A percentile compares a stretch with the other conserved stretches of the same genome.
phyloP scores from a whole-genome alignment of 2,888 invertebrate genomes.

The Rutpela maculata region DNA sequence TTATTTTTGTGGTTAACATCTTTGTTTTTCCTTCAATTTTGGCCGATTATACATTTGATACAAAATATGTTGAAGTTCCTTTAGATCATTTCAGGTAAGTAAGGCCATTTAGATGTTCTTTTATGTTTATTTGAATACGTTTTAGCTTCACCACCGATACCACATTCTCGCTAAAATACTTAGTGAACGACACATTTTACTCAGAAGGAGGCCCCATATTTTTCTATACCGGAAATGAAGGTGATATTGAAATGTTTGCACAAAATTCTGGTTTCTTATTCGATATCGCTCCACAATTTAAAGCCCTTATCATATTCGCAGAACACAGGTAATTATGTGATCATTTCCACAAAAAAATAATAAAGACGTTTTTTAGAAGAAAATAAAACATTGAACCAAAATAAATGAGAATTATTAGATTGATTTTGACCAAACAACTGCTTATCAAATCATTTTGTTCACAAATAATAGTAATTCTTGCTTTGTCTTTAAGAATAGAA shows the following conservation, averaged over 20 bases:
- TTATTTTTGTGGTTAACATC: not conserved
- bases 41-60: constrained; percentile 55
- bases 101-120: not conserved
- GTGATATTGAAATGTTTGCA: constrained; percentile 91
- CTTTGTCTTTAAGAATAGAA: no score
- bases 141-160: constrained; percentile 81
- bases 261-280: constrained; percentile 96
- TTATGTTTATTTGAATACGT: constrained; percentile 40
- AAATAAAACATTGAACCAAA: no score
- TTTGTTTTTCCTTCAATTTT: constrained; percentile 5
- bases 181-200: constrained; percentile 87
- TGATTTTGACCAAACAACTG: no score
- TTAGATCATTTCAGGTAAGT: constrained; percentile 87
- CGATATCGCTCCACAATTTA: constrained; percentile 88
- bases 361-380: no score
- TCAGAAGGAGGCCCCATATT: constrained; percentile 87
- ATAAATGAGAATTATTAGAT: no score
- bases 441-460: no score
- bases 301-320: constrained; percentile 91
- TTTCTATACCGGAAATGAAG: constrained; percentile 97
- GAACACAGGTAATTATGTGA: constrained; percentile 84
- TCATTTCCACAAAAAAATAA: not conserved
- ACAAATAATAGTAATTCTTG: no score
- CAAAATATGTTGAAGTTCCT: constrained; percentile 79
- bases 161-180: constrained; percentile 87